Conservation (phyloP, 2,113 vertebrate genomes). For the Scalopus aquaticus region DNA sequence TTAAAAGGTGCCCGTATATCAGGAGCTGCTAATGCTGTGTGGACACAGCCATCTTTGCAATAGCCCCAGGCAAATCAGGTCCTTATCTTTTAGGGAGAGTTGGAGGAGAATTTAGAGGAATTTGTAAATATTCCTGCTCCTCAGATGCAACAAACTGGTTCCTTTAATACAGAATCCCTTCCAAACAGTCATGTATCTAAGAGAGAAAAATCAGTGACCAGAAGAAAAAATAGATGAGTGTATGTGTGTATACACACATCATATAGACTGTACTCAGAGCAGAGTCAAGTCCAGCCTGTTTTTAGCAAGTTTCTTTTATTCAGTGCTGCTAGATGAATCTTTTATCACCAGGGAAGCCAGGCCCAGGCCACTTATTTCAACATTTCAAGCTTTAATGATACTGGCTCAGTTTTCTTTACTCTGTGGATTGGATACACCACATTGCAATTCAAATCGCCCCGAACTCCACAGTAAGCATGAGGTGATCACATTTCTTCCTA, state of each 20-base stretch:
- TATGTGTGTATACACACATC: neutral
- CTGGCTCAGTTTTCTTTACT: constrained; percentile 66
- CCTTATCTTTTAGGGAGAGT: constrained; percentile 42
- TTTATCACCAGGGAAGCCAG: constrained; percentile 70
- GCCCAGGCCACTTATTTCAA: constrained; percentile 79
- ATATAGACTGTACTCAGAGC: neutral
- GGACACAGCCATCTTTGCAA: constrained; percentile 45
- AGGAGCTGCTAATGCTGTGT: constrained; percentile 63
- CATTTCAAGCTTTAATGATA: constrained; percentile 61
- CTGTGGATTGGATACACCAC: constrained; percentile 61
- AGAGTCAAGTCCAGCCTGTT: neutral
- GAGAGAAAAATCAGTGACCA: constrained; percentile 38
- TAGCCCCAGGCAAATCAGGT: constrained; percentile 51
- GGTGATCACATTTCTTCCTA: constrained; percentile 74
- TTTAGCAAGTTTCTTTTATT: constrained; percentile 43
- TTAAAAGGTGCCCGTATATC: constrained; percentile 78
- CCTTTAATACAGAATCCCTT: constrained; percentile 12
- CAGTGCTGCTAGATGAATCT: constrained; percentile 76
- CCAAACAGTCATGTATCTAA: constrained; percentile 19
- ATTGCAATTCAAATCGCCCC: constrained; percentile 76
- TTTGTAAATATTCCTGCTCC: constrained; percentile 9
- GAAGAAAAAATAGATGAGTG: neutral
- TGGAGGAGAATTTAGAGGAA: neutral
- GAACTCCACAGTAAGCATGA: constrained; percentile 60
- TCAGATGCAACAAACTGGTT: neutral